These are phyloP conservation scores for Lates calcarifer DNA, from an alignment of 2,113 vertebrate genomes.

Conservation along the genomic window DNA sequence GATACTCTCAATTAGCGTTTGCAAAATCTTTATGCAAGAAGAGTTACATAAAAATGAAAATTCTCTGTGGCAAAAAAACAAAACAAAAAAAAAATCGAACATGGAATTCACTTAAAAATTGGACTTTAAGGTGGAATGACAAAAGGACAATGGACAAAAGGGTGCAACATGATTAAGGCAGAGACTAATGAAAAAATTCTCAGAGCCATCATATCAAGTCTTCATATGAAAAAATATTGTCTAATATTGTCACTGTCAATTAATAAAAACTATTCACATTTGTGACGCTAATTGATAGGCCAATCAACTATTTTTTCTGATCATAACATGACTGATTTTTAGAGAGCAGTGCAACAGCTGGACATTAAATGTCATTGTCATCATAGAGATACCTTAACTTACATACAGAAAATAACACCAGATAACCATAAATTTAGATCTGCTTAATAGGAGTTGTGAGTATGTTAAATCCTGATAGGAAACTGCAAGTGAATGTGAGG, in stretches of 20 bases:
- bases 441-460: not conserved
- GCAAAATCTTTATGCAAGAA: not conserved
- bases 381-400: not conserved
- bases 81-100: not conserved
- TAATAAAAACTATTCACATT: not conserved
- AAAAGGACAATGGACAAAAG: not conserved
- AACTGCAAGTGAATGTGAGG: not conserved
- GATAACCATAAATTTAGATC: not conserved
- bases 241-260: not conserved
- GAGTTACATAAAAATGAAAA: slow-evolving; percentile 16
- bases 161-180: not conserved
- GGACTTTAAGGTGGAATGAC: not conserved
- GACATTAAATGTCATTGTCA: not conserved
- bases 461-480: not conserved
- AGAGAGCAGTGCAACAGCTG: not conserved
- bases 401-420: not conserved
- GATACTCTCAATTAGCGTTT: slow-evolving; percentile 32
- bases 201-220: not conserved
- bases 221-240: not conserved
- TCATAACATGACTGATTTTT: slow-evolving; percentile 1
- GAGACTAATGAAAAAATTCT: not conserved
- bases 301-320: not conserved
- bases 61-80: slow-evolving; percentile 2
- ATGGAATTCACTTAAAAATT: not conserved
- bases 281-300: not conserved